phyloP scores from a whole-genome alignment of 1,140 invertebrate genomes.

The Heliconius himera region DNA sequence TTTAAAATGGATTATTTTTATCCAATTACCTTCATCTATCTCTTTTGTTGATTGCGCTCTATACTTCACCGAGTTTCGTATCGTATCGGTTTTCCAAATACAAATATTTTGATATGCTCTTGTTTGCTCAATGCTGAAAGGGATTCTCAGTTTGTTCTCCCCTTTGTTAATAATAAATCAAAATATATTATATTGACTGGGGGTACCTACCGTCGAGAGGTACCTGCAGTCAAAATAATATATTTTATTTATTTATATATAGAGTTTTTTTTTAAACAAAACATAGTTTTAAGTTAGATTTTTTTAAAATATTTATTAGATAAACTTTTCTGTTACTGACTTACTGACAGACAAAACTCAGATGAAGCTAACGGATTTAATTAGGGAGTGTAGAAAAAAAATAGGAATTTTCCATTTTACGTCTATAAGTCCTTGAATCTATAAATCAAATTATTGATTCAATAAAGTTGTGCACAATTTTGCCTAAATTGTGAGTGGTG shows the following conservation, averaged over 20 bases:
- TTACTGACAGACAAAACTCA: no score
- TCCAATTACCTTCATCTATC: not conserved
- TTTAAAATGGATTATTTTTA: not conserved
- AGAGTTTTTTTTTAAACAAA: not conserved
- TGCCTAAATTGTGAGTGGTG: no score
- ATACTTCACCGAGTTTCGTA: not conserved
- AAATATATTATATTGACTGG: not conserved
- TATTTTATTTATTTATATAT: no score
- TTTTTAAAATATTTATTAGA: no score
- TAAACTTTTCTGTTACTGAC: no score
- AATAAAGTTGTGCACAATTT: no score
- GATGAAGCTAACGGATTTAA: no score
- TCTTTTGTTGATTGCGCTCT: slow-evolving; percentile 13
- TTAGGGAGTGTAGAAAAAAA: no score
- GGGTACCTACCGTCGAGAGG: not conserved
- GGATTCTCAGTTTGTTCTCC: slow-evolving; percentile 14
- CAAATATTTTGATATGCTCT: slow-evolving; percentile 19
- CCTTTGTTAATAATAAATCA: slow-evolving; percentile 1
- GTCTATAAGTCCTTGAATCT: no score
- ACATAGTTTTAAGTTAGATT: not conserved
- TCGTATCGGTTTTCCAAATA: slow-evolving; percentile 17
- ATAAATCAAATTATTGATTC: no score
- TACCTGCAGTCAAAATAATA: no score
- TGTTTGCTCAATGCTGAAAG: slow-evolving; percentile 15
- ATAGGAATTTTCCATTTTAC: no score